Conservation (phyloP, 2,888 invertebrate species). For the Drosophila conformis region DNA sequence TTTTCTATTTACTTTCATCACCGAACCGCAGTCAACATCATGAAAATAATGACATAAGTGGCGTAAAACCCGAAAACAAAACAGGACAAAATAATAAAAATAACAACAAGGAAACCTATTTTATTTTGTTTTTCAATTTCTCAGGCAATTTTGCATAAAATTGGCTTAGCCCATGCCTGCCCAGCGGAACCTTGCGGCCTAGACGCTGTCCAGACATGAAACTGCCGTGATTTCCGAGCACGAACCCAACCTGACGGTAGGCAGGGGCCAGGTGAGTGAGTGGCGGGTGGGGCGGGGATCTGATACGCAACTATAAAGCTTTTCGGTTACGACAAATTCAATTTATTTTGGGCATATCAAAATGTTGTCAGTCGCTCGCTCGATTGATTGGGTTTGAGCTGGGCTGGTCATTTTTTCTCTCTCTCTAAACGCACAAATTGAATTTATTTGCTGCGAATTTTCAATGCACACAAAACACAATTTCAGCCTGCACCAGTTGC, state of each 20-base stretch:
- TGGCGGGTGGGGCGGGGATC: background rate
- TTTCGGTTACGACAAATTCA: slow-evolving; percentile 70
- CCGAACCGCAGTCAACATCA: slow-evolving; percentile 49
- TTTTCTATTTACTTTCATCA: slow-evolving; percentile 62
- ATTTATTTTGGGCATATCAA: slow-evolving; percentile 77
- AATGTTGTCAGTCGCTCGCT: slow-evolving; percentile 68
- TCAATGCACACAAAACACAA: slow-evolving; percentile 72
- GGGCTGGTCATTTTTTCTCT: slow-evolving; percentile 11
- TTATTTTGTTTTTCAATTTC: slow-evolving; percentile 76
- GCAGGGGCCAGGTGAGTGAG: background rate
- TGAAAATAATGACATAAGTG: slow-evolving; percentile 71
- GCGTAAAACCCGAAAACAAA: slow-evolving; percentile 60
- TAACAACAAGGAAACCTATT: slow-evolving; percentile 23
- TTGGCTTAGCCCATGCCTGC: slow-evolving; percentile 50
- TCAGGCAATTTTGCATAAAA: slow-evolving; percentile 76
- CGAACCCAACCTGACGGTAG: slow-evolving; percentile 1
- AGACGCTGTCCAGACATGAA: slow-evolving; percentile 59
- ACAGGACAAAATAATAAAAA: slow-evolving; percentile 32
- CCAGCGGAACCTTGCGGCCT: slow-evolving; percentile 36
- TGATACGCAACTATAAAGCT: slow-evolving; percentile 50
- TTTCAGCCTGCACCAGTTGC: slow-evolving; percentile 32
- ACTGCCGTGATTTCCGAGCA: slow-evolving; percentile 37
- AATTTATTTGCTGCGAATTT: slow-evolving; percentile 79
- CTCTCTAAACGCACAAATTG: slow-evolving; percentile 73
- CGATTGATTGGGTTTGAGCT: slow-evolving; percentile 49